Conservation (phyloP, 1,140 invertebrate species). For the Cepaea nemoralis region DNA sequence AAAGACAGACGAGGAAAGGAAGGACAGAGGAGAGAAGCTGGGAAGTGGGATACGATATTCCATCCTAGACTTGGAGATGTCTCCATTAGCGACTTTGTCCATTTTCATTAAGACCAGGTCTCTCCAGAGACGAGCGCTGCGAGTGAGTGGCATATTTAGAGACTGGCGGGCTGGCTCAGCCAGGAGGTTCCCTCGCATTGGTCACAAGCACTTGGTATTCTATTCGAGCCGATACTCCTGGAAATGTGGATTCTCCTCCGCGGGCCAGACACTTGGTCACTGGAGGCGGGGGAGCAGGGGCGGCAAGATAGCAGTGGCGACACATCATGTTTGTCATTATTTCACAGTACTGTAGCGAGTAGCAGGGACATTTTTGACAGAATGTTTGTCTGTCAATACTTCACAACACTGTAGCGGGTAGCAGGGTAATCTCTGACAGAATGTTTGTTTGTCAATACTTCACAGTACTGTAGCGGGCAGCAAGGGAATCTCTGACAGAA, state of each 20-base stretch:
- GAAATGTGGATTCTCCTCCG: constrained; percentile 24
- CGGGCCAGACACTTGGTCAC: background rate
- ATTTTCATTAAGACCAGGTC: constrained; percentile 54
- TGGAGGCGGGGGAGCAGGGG: background rate
- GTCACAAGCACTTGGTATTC: constrained; percentile 25
- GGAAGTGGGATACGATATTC: background rate
- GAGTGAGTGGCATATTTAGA: constrained; percentile 29
- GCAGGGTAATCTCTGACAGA: too few relatives aligned
- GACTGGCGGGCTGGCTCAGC: constrained; percentile 11
- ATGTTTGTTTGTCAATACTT: too few relatives aligned
- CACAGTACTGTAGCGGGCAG: too few relatives aligned
- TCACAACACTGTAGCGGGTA: too few relatives aligned
- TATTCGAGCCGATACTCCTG: constrained; percentile 18
- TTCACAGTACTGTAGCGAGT: too few relatives aligned
- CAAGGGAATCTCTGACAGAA: too few relatives aligned
- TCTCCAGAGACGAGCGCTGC: constrained; percentile 44
- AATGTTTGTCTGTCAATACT: too few relatives aligned
- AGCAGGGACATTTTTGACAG: too few relatives aligned
- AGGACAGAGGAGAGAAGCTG: background rate
- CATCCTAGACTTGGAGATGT: constrained; percentile 49
- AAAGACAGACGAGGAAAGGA: background rate
- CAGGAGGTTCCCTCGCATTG: background rate
- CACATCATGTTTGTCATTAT: too few relatives aligned
- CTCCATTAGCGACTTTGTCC: constrained; percentile 66
- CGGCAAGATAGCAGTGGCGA: too few relatives aligned